Evolutionary conservation across 1,140 invertebrate species (phyloP).

Genomic region (Habropoda laboriosa): DNA sequence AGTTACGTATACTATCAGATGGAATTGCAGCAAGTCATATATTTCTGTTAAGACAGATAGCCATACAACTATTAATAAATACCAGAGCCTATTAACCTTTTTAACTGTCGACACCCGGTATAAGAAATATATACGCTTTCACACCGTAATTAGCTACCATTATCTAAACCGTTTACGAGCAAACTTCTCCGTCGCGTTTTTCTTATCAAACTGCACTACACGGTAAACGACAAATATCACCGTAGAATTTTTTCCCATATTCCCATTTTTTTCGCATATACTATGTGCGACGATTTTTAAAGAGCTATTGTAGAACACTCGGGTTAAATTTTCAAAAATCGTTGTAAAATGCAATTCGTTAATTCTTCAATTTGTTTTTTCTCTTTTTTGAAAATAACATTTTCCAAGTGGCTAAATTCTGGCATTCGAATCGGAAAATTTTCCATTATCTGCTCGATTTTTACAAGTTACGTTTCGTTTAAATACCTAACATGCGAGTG

Average conservation of each 20-base stretch:
- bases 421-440: no score
- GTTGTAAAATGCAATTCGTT: no score
- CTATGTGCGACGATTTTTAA: no score
- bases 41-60: constrained; percentile 20
- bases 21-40: constrained; percentile 15
- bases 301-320: no score
- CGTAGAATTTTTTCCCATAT: neutral
- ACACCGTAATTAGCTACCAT: constrained; percentile 6
- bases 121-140: constrained; percentile 5
- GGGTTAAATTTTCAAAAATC: no score
- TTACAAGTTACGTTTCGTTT: no score
- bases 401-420: no score
- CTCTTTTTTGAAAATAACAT: no score
- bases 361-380: no score
- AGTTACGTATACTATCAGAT: neutral
- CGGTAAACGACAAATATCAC: neutral
- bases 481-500: no score
- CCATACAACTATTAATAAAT: constrained; percentile 37
- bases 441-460: no score
- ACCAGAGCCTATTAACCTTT: constrained; percentile 40
- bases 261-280: no score
- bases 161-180: neutral
- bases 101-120: neutral
- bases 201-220: neutral
- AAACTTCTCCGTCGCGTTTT: neutral